phyloP scores from a whole-genome alignment of 1,140 invertebrate genomes.

The Lineus longissimus region DNA sequence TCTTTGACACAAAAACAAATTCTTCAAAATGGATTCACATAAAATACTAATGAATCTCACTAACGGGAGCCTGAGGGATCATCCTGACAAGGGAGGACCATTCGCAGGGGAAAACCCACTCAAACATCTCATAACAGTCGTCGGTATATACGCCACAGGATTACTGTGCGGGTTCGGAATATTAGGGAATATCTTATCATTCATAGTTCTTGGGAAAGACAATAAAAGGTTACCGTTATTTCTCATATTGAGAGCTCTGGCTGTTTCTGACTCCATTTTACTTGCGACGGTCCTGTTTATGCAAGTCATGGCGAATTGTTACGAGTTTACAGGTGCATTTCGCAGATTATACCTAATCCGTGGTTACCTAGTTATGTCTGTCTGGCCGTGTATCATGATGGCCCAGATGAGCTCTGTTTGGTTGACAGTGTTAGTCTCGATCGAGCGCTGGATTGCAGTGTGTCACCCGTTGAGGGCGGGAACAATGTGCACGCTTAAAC shows the following conservation, averaged over 20 bases:
- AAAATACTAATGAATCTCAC: too few relatives aligned
- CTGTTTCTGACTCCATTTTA: conserved; percentile 38
- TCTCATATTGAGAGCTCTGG: conserved; percentile 41
- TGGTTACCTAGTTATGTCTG: conserved; percentile 21
- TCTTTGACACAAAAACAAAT: too few relatives aligned
- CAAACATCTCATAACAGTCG: background rate
- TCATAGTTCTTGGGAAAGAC: conserved; percentile 42
- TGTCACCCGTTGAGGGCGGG: conserved; percentile 44
- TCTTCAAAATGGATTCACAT: too few relatives aligned
- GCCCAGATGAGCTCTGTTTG: conserved; percentile 48
- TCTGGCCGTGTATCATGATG: conserved; percentile 35
- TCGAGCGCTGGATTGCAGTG: conserved; percentile 48
- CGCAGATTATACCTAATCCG: conserved; percentile 19
- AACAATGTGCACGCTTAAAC: conserved; percentile 32
- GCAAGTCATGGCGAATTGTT: conserved; percentile 9
- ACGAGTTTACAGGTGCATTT: conserved; percentile 14
- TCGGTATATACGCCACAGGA: background rate
- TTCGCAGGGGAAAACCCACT: background rate
- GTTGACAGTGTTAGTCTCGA: conserved; percentile 47
- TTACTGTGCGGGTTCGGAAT: conserved; percentile 28
- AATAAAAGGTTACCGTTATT: conserved; percentile 49
- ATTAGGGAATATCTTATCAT: conserved; percentile 50
- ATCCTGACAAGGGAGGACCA: too few relatives aligned
- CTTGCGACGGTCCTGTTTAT: conserved; percentile 4
- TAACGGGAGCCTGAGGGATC: too few relatives aligned